Evolutionary conservation across 1,140 invertebrate genomes (phyloP), one percentile per base, ranked within the genome.

Genomic region (Anoplophora glabripennis): DNA sequence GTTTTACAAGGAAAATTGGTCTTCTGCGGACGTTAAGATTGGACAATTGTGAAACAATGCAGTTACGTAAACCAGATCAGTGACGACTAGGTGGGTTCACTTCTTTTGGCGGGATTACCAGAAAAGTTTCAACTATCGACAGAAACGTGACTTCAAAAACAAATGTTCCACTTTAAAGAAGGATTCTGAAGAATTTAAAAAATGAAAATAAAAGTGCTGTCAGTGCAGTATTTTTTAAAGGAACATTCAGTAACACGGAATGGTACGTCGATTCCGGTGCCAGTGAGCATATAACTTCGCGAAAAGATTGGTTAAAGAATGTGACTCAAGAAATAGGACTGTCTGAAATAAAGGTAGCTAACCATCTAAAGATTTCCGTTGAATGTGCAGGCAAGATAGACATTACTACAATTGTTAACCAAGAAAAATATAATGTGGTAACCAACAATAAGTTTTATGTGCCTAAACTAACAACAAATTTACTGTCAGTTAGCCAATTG

Each of bases 181-280:
- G n/a, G n/a, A n/a, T n/a, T n/a, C n/a, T n/a, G n/a, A n/a, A n/a
- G n/a, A n/a, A n/a, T n/a, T n/a, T n/a, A n/a, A 37, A 37, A n/a
- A 37, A n/a, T 37, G 46, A 57, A 21, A 2, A 37, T n/a, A 18
- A 9, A 17, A 57, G 41, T 41, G 55, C 55, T 8, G 48, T 48
- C 11, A 59, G 49, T 59, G 48, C 28, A 10, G 18, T 54, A 36
- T 66, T 64, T 55, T 44, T 64, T 49, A 42, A 64, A 47, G 59
- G 57, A 8, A 57, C 66, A 1, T 65, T 66, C 38, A 58, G 46
- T 47, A 18, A 44, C 18, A 33, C 18, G 15, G 67, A 68, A 40
- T 71, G 61, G 67, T 71, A 70, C 37, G 42, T 71, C 3, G 67
- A 72, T 59, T 54, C 53, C 10, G 66, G 67, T 8, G 65, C 65